phyloP scores from a whole-genome alignment of 2,797 vertebrate species.

The Aldrovandia affinis region DNA sequence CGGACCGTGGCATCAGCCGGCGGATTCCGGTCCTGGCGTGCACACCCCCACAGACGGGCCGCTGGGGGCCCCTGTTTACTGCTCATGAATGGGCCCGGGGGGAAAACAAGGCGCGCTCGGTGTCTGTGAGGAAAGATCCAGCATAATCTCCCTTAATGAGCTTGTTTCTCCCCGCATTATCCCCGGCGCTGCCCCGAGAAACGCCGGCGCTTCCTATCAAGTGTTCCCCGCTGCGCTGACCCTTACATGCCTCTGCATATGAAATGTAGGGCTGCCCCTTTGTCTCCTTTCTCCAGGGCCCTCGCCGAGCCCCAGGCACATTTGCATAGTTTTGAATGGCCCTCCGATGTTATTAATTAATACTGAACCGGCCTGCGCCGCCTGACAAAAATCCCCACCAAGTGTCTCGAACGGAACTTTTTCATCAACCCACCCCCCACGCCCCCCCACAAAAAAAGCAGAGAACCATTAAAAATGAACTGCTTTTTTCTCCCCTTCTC shows the following conservation, averaged over 20 bases:
- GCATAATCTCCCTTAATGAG: constrained; percentile 78
- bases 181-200: constrained; percentile 66
- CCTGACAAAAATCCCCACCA: constrained; percentile 70
- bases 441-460: constrained; percentile 46
- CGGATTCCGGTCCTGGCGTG: constrained; percentile 68
- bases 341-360: constrained; percentile 78
- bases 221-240: constrained; percentile 68
- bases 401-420: constrained; percentile 74
- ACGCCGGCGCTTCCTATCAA: constrained; percentile 71
- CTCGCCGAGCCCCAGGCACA: constrained; percentile 61
- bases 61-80: constrained; percentile 64
- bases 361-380: constrained; percentile 72
- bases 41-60: constrained; percentile 33
- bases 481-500: constrained; percentile 59
- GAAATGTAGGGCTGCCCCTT: constrained; percentile 72
- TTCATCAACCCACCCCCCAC: no score
- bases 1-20: constrained; percentile 42
- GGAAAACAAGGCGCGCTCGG: constrained; percentile 66
- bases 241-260: constrained; percentile 76
- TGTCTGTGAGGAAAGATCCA: constrained; percentile 69
- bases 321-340: constrained; percentile 77
- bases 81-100: constrained; percentile 65
- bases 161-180: constrained; percentile 75
- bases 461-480: constrained; percentile 71
- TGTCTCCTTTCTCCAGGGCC: constrained; percentile 73